These are phyloP conservation scores for Gyrodactylus bullatarudis DNA, from an alignment of 1,140 invertebrate genomes.

Conservation along the genomic window DNA sequence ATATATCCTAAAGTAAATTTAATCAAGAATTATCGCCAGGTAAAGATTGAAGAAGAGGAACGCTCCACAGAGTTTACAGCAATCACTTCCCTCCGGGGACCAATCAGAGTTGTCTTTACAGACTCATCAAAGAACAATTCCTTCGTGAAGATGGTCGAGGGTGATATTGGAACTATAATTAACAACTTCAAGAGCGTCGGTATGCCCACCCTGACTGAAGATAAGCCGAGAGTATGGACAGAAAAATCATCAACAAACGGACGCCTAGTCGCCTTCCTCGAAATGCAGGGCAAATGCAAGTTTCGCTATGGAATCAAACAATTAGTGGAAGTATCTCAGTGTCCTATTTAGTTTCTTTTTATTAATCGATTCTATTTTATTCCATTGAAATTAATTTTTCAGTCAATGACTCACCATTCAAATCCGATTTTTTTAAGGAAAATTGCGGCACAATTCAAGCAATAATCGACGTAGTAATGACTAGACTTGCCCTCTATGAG, in stretches of 20 bases:
- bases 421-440: neutral
- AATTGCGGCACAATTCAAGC: neutral
- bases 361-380: too few species aligned
- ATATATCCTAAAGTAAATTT: slow-evolving; percentile 6
- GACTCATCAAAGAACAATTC: slow-evolving; percentile 12
- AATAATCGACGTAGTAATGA: neutral
- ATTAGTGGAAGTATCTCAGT: slow-evolving; percentile 11
- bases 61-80: slow-evolving; percentile 14
- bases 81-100: slow-evolving; percentile 12
- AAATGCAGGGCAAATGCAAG: slow-evolving; percentile 11
- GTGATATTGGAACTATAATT: slow-evolving; percentile 11
- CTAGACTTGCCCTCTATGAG: neutral
- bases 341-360: too few species aligned
- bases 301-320: slow-evolving; percentile 13
- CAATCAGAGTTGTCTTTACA: slow-evolving; percentile 12
- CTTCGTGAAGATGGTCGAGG: slow-evolving; percentile 12
- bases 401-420: neutral
- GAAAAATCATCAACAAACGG: slow-evolving; percentile 1
- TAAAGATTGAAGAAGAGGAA: slow-evolving; percentile 14
- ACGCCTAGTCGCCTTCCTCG: slow-evolving; percentile 6
- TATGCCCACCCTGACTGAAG: slow-evolving; percentile 6
- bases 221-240: neutral
- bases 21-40: slow-evolving; percentile 11
- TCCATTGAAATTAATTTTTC: too few species aligned
- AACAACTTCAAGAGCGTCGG: slow-evolving; percentile 9